Evolutionary conservation across 1,140 invertebrate genomes (phyloP).

Genomic region (Battus philenor): DNA sequence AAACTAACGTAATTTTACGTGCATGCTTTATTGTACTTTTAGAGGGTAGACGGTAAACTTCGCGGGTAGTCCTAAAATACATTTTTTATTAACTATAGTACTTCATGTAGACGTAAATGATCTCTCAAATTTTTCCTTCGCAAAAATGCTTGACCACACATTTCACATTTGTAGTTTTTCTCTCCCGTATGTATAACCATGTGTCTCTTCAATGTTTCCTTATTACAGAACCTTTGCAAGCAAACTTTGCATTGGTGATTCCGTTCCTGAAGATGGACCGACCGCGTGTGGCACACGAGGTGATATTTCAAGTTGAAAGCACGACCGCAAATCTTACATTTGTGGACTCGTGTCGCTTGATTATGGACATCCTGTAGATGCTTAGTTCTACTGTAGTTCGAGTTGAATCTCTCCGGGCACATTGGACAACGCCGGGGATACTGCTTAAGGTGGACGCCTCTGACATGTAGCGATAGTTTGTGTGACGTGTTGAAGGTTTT

Average conservation of each 20-base stretch:
- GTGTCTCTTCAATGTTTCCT: slow-evolving; percentile 66
- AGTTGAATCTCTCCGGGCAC: slow-evolving; percentile 64
- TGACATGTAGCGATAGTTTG: slow-evolving; percentile 51
- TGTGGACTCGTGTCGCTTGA: slow-evolving; percentile 63
- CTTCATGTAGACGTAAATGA: slow-evolving; percentile 53
- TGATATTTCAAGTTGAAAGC: slow-evolving; percentile 64
- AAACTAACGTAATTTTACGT: too few relatives aligned
- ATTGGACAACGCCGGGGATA: slow-evolving; percentile 57
- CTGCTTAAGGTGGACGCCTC: slow-evolving; percentile 62
- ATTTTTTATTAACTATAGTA: slow-evolving; percentile 22
- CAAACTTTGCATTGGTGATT: slow-evolving; percentile 65
- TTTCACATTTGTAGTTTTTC: slow-evolving; percentile 83
- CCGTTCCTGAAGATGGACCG: slow-evolving; percentile 61
- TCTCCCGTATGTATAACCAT: slow-evolving; percentile 81
- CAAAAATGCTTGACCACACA: slow-evolving; percentile 80
- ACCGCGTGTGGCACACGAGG: slow-evolving; percentile 59
- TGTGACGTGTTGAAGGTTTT: slow-evolving; percentile 63
- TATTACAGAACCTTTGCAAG: slow-evolving; percentile 71
- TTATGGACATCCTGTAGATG: slow-evolving; percentile 65
- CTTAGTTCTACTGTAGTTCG: slow-evolving; percentile 58
- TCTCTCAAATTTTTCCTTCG: slow-evolving; percentile 60
- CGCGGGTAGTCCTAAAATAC: background rate
- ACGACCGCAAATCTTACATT: slow-evolving; percentile 59
- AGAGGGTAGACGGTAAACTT: too few relatives aligned
- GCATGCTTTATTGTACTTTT: too few relatives aligned